phyloP scores from a whole-genome alignment of 2,888 invertebrate species.

The Aromia moschata region DNA sequence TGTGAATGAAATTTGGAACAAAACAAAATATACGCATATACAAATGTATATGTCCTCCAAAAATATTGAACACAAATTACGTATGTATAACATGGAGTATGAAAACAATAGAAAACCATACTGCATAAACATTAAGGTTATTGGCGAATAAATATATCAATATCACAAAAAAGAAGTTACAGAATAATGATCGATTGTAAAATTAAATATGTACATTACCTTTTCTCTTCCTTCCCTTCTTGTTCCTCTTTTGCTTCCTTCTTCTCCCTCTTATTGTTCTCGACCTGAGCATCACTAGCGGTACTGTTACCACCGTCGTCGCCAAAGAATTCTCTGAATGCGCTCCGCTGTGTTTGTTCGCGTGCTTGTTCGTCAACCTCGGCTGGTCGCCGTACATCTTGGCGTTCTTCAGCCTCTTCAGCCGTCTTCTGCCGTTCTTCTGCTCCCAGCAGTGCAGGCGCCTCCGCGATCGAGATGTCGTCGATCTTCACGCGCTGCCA shows the following conservation, averaged over 20 bases:
- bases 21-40: too few species aligned
- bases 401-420: slow-evolving; percentile 38
- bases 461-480: slow-evolving; percentile 83
- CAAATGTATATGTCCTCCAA: too few species aligned
- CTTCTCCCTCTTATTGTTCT: slow-evolving; percentile 43
- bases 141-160: too few species aligned
- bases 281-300: too few species aligned
- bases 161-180: too few species aligned
- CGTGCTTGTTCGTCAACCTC: slow-evolving; percentile 26
- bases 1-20: too few species aligned
- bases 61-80: too few species aligned
- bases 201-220: slow-evolving; percentile 43
- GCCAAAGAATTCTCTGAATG: slow-evolving; percentile 9
- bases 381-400: slow-evolving; percentile 32
- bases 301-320: too few species aligned
- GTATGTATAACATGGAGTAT: too few species aligned
- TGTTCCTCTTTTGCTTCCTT: slow-evolving; percentile 46
- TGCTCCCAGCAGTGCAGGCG: slow-evolving; percentile 91
- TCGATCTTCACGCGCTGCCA: slow-evolving; percentile 85
- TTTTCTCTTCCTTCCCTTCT: slow-evolving; percentile 49
- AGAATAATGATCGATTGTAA: too few species aligned
- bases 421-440: slow-evolving; percentile 58
- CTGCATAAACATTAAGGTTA: too few species aligned
- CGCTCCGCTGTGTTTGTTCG: slow-evolving; percentile 21
- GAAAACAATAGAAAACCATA: too few species aligned